Evolutionary conservation across 2,113 vertebrate species (phyloP).

Genomic region (Seriola dumerili): DNA sequence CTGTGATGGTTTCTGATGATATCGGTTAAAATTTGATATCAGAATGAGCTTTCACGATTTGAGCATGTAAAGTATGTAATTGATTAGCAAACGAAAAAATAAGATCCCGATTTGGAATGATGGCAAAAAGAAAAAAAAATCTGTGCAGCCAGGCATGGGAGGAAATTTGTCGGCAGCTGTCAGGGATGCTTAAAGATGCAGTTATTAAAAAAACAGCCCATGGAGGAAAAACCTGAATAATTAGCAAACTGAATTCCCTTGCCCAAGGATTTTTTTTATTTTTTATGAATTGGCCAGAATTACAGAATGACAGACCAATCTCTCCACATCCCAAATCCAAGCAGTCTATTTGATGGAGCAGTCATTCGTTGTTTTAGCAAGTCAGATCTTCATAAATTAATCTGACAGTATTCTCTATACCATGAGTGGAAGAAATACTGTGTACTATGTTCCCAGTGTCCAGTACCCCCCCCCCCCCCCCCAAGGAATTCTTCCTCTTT

Average conservation of each 20-base stretch:
- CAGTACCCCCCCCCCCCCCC: conserved; percentile 15
- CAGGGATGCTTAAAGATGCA: conserved; percentile 56
- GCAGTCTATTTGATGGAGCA: conserved; percentile 35
- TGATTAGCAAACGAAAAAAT: not conserved
- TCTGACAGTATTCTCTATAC: conserved; percentile 10
- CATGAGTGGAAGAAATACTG: not conserved
- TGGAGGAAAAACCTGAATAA: conserved; percentile 60
- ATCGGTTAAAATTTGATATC: not conserved
- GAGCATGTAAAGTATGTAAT: not conserved
- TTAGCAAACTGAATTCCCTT: conserved; percentile 61
- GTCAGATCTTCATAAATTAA: conserved; percentile 28
- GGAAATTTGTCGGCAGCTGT: conserved; percentile 56
- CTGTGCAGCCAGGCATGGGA: conserved; percentile 26
- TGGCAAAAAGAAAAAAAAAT: conserved; percentile 9
- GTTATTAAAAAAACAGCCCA: conserved; percentile 54
- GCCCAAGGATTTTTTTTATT: conserved; percentile 30
- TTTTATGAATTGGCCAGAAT: conserved; percentile 37
- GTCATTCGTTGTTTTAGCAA: conserved; percentile 49
- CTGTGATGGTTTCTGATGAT: not conserved
- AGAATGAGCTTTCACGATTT: not conserved
- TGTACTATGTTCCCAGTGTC: conserved; percentile 5
- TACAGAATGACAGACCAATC: conserved; percentile 58
- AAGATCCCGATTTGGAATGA: conserved; percentile 24
- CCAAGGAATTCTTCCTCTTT: conserved; percentile 38
- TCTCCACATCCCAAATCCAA: conserved; percentile 37